phyloP scores from a whole-genome alignment of 2,797 vertebrate genomes.

The Agapornis canus region DNA sequence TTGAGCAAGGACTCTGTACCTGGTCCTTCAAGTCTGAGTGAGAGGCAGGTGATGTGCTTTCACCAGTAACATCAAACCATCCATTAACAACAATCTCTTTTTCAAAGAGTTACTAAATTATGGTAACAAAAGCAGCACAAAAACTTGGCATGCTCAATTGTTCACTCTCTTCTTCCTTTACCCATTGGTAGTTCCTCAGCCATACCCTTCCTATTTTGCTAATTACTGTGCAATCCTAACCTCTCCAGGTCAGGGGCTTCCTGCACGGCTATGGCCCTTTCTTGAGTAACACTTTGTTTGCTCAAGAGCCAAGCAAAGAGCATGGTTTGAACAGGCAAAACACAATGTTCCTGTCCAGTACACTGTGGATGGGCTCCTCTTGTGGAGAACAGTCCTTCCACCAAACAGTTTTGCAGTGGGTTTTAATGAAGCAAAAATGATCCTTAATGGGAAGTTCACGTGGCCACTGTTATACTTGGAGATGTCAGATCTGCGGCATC shows the following conservation, averaged over 20 bases:
- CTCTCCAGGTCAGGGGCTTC: neutral
- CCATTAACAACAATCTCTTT: neutral
- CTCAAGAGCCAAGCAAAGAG: neutral
- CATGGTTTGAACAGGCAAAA: neutral
- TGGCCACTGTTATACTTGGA: fast-evolving
- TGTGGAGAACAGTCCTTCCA: neutral
- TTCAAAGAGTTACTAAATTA: neutral
- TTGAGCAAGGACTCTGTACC: neutral
- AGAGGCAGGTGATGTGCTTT: neutral
- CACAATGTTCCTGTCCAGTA: fast-evolving
- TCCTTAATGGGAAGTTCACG: neutral
- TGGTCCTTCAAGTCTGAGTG: neutral
- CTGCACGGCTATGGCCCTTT: neutral
- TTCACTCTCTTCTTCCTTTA: neutral
- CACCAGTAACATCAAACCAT: neutral
- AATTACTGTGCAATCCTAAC: neutral
- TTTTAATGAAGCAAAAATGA: neutral
- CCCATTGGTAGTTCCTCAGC: neutral
- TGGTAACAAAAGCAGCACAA: neutral
- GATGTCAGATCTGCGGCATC: neutral
- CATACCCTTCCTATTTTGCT: neutral
- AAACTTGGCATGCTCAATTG: neutral
- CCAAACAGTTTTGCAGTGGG: neutral
- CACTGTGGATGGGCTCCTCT: neutral
- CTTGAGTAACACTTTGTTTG: neutral